Evolutionary conservation across 2,797 vertebrate genomes (phyloP).

Genomic region (Sebastolobus alascanus): DNA sequence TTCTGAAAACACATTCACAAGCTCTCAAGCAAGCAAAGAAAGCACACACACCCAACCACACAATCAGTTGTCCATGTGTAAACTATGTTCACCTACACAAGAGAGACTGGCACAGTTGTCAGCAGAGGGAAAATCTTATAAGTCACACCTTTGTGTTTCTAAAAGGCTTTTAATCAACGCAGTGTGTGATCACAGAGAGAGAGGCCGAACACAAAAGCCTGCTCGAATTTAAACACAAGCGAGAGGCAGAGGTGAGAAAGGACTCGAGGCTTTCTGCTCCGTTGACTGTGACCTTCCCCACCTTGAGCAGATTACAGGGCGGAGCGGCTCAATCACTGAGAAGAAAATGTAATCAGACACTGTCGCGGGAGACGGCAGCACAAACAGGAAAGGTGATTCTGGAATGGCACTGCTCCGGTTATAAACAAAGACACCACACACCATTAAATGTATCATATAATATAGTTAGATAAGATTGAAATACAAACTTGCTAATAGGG

Average conservation of each 20-base stretch:
- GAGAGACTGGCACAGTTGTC: slow-evolving; percentile 19
- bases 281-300: slow-evolving; percentile 58
- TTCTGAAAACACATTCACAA: slow-evolving; percentile 54
- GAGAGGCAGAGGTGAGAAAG: slow-evolving; percentile 47
- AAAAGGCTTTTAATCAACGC: slow-evolving; percentile 47
- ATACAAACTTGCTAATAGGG: background rate
- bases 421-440: background rate
- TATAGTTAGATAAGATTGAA: background rate
- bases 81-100: slow-evolving; percentile 31
- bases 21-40: slow-evolving; percentile 47
- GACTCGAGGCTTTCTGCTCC: slow-evolving; percentile 34
- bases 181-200: slow-evolving; percentile 34
- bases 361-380: background rate
- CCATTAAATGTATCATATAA: background rate
- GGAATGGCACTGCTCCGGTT: background rate
- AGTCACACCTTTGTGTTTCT: slow-evolving; percentile 28
- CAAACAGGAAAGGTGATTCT: slow-evolving; percentile 39
- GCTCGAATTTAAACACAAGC: slow-evolving; percentile 28
- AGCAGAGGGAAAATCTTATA: slow-evolving; percentile 7
- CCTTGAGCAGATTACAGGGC: slow-evolving; percentile 65
- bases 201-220: slow-evolving; percentile 11
- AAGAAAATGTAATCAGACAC: slow-evolving; percentile 59
- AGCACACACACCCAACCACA: slow-evolving; percentile 45
- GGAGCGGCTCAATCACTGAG: slow-evolving; percentile 31
- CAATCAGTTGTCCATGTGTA: slow-evolving; percentile 51